These are phyloP conservation scores for Pristionchus japonicus DNA, from an alignment of 2,888 invertebrate species.

Conservation along the genomic window DNA sequence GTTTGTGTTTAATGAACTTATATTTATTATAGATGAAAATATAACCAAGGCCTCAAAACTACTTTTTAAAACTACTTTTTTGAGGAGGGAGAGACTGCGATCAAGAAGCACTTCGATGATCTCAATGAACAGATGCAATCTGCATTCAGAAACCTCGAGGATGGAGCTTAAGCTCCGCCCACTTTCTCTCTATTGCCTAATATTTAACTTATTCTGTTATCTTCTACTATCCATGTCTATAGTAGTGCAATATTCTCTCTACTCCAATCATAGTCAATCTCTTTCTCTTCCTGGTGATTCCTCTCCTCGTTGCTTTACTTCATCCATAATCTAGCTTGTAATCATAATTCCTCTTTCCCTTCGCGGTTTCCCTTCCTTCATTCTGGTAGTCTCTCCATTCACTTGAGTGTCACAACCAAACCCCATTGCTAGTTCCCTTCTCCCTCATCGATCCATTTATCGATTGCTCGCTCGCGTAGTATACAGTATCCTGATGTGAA, in stretches of 20 bases:
- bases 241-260: neutral
- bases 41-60: no score
- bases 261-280: constrained; percentile 22
- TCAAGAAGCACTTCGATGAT: constrained; percentile 96
- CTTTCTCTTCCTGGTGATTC: neutral
- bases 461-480: neutral
- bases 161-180: constrained; percentile 76
- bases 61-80: no score
- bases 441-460: neutral
- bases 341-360: neutral
- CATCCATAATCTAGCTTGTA: neutral
- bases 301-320: neutral
- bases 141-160: constrained; percentile 98
- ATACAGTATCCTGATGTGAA: neutral
- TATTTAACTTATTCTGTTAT: constrained; percentile 29
- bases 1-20: neutral
- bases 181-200: neutral
- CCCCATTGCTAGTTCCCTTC: neutral
- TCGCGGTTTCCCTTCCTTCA: constrained; percentile 8
- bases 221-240: neutral
- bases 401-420: neutral
- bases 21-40: constrained; percentile 81
- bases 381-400: constrained; percentile 24
- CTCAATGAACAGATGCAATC: constrained; percentile 95
- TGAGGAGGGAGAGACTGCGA: constrained; percentile 96